Conservation (phyloP, 2,113 vertebrate species). For the Numida meleagris region DNA sequence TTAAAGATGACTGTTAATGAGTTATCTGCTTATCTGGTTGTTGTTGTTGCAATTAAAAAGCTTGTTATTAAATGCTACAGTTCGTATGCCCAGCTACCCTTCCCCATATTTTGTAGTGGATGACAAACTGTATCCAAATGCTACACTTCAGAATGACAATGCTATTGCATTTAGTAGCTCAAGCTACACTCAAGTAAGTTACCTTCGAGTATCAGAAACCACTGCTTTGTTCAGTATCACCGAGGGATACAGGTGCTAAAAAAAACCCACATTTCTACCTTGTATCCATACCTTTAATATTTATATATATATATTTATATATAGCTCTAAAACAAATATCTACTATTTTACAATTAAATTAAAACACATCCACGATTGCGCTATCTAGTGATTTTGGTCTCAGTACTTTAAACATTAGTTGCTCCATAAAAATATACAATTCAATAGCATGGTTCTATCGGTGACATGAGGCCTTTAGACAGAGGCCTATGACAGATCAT, state of each 20-base stretch:
- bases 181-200: slow-evolving; percentile 21
- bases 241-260: slow-evolving; percentile 41
- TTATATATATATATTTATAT: slow-evolving; percentile 70
- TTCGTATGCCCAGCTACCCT: neutral
- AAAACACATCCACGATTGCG: slow-evolving; percentile 71
- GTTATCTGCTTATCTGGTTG: neutral
- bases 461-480: slow-evolving; percentile 53
- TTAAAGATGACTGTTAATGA: neutral
- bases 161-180: slow-evolving; percentile 44
- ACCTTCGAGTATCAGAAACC: slow-evolving; percentile 29
- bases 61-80: neutral
- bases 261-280: slow-evolving; percentile 55
- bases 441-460: slow-evolving; percentile 46
- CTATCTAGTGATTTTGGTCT: slow-evolving; percentile 79
- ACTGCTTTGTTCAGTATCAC: slow-evolving; percentile 14
- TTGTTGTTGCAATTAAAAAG: neutral
- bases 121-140: slow-evolving; percentile 51
- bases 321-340: slow-evolving; percentile 72
- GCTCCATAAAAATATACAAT: slow-evolving; percentile 75
- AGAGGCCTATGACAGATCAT: slow-evolving; percentile 42
- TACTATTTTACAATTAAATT: slow-evolving; percentile 80
- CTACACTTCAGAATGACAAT: slow-evolving; percentile 47
- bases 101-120: neutral
- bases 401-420: slow-evolving; percentile 73
- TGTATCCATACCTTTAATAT: slow-evolving; percentile 66